Evolutionary conservation across 1,140 invertebrate species (phyloP), one percentile per base, ranked within the genome.

Genomic region (Phenacoccus solenopsis): DNA sequence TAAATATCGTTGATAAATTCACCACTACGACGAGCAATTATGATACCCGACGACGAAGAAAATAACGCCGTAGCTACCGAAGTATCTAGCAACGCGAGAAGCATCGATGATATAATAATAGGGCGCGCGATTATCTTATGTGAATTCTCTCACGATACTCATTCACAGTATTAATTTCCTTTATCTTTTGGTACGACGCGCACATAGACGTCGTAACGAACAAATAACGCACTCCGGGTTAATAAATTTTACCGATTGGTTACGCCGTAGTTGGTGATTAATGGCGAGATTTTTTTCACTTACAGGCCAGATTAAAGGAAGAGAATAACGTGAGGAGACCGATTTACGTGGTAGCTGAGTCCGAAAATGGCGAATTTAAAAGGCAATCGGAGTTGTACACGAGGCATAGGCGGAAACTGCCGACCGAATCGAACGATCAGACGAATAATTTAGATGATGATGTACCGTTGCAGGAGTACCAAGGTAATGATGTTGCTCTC

Each of bases 81-180:
- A 49, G 38, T 49, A n/a, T n/a, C 38, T 16, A n/a, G n/a, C n/a
- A n/a, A n/a, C n/a, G 16, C 38, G 5, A 49, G 3, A 32, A 5
- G 38, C 4, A 49, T 49, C 38, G 38, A 49, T 49, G 38, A 49
- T 49, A 49, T 49, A 49, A 49, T 49, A 49, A 49, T 49, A 49
- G n/a, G n/a, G n/a, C n/a, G n/a, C 38, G 38, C 38, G 38, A 49
- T 49, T 49, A 49, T 49, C 38, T 49, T 49, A 49, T 49, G 38
- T 49, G 38, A 49, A 49, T 49, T 49, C 38, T 49, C 38, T 49
- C 38, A 49, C 38, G 38, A 49, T 49, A 49, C 16, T 49, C 38
- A 49, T 49, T 49, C 38, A 49, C 38, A 49, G 38, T 49, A 49
- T 49, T 49, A 49, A 49, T 49, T 49, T 49, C 38, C 38, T 49